Conservation (phyloP, 2,888 invertebrate genomes). For the Andrena marginata region DNA sequence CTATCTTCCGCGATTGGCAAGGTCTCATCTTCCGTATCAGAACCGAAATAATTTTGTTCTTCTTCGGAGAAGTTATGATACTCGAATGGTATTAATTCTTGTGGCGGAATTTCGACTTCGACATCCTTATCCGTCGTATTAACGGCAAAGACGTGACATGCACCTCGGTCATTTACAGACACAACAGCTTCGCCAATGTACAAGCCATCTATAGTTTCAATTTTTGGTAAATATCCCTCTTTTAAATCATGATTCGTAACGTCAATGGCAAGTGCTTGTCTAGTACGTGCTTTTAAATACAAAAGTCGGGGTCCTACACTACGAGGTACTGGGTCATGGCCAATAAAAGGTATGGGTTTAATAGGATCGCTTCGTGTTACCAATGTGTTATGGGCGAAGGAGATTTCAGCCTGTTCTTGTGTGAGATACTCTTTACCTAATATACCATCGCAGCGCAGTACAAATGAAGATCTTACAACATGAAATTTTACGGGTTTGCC, state of each 20-base stretch:
- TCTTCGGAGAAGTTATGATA: constrained; percentile 3
- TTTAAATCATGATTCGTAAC: background rate
- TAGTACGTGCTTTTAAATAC: background rate
- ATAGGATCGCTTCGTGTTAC: background rate
- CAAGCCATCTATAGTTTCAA: background rate
- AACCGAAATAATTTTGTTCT: background rate
- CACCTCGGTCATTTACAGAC: background rate
- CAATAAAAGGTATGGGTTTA: background rate
- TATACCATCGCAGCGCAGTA: background rate
- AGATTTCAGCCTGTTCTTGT: background rate
- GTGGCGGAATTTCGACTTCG: background rate
- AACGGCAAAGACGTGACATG: background rate
- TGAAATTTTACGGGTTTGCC: background rate
- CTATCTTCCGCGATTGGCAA: background rate
- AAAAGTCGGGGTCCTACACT: background rate
- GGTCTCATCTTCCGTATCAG: background rate
- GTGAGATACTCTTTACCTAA: background rate
- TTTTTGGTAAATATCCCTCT: background rate
- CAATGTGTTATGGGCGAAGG: background rate
- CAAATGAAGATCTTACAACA: background rate
- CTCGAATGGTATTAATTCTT: background rate
- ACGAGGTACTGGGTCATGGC: background rate
- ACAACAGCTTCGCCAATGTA: constrained; percentile 11
- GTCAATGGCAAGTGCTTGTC: background rate
- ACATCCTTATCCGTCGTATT: no score